phyloP scores from a whole-genome alignment of 92 coral and sea anemone genomes.

The Galaxea fascicularis region DNA sequence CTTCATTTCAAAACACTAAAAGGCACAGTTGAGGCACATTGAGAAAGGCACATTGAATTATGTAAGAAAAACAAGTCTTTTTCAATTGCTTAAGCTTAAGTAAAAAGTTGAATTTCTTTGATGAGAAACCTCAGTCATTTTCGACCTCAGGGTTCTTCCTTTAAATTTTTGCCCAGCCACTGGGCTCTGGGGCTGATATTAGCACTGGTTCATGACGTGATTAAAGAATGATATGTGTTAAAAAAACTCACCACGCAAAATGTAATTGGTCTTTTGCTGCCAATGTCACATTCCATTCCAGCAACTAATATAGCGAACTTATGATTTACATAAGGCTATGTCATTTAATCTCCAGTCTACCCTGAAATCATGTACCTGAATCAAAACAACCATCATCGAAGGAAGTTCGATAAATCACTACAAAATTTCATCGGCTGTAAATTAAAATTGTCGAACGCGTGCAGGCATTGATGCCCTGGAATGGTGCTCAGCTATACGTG shows the following conservation, averaged over 20 bases:
- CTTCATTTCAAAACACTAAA: too few species aligned
- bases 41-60: too few species aligned
- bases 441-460: neutral
- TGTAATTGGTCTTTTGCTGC: slow-evolving; percentile 1
- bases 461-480: too few species aligned
- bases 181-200: neutral
- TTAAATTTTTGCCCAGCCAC: too few species aligned
- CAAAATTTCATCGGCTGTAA: neutral
- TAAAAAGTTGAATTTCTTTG: too few species aligned
- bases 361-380: neutral
- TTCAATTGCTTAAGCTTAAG: too few species aligned
- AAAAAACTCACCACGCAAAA: neutral
- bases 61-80: too few species aligned
- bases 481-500: neutral
- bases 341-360: slow-evolving; percentile 24
- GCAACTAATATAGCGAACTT: neutral
- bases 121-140: too few species aligned
- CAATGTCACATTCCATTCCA: slow-evolving; percentile 22
- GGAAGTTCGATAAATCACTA: neutral
- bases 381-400: neutral
- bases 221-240: neutral
- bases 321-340: neutral
- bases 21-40: too few species aligned
- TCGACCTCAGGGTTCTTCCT: too few species aligned
- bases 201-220: neutral